Evolutionary conservation across 2,797 vertebrate species (phyloP), one percentile per base, ranked within the genome.

Genomic region (Linurgus olivaceus): DNA sequence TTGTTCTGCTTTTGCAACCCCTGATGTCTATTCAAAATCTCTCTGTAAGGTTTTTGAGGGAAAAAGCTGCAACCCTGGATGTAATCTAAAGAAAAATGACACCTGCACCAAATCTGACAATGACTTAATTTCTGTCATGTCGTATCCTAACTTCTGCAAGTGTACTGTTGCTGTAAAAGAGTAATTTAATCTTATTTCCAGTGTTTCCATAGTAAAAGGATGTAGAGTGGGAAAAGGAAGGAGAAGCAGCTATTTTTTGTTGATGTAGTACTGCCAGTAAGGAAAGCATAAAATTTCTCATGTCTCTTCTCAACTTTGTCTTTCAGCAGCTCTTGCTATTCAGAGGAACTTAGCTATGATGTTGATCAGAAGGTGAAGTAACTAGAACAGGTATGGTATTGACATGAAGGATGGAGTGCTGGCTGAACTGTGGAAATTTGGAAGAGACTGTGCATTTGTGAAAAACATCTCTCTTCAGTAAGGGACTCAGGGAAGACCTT

Each of bases 21-120:
- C 8, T 93, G 95, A 90, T 88, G 87, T 91, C 72, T 88, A 70
- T 95, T 93, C 70, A 83, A 72, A 94, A 68, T 73, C 54, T 65
- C 90, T 70, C 82, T 0, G 0, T 94, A 72, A 90, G 85, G 54
- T 59, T 97, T 93, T 94, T 91, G 77, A 90, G 67, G 73, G 71
- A 45, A 76, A 91, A 94, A 75, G 50, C 70, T 90, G 51, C 47
- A 73, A n/a, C 55, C 48, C 62, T 66, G 35, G 83, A 44, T 78
- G 51, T 15, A 59, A 67, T 62, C 33, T 59, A 74, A 74, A 85
- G 75, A 76, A 74, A 86, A 89, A 65, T 0, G 4, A 61, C 67
- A 79, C 79, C 35, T 84, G 61, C 73, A 72, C 33, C 20, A 47
- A 71, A 74, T 92, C 68, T 88, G 78, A 51, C 74, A 93, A 38